Conservation (phyloP, 1,140 invertebrate genomes). For the Papilio glaucus region DNA sequence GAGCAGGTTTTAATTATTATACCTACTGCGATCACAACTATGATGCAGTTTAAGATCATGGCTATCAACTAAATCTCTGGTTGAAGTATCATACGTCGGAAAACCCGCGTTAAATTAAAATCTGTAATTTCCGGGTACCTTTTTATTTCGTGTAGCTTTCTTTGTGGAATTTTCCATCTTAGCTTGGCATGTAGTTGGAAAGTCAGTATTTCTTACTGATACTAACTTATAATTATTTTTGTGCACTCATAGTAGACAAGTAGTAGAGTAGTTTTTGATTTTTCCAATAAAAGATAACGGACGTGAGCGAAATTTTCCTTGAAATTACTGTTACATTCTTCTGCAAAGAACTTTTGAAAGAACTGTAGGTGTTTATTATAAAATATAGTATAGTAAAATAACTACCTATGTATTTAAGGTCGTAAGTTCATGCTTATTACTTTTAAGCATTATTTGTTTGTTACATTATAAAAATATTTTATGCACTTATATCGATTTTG, state of each 20-base stretch:
- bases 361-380: background rate
- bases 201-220: background rate
- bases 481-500: too few species aligned
- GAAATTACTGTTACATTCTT: background rate
- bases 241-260: conserved; percentile 4
- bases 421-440: too few species aligned
- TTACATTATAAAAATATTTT: too few species aligned
- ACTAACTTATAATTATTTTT: conserved; percentile 1
- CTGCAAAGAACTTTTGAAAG: background rate
- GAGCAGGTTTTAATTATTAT: too few species aligned
- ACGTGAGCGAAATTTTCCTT: conserved; percentile 6
- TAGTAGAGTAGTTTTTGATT: too few species aligned
- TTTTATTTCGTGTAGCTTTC: background rate
- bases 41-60: too few species aligned
- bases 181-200: background rate
- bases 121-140: background rate
- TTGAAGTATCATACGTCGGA: background rate
- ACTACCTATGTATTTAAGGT: too few species aligned
- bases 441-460: too few species aligned
- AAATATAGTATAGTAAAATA: background rate
- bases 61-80: background rate
- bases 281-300: conserved; percentile 16
- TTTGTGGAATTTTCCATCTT: background rate
- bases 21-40: too few species aligned
- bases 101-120: background rate